Base-by-base conservation (phyloP, 2,113 vertebrate genomes). In the Sclerurus mexicanus region DNA sequence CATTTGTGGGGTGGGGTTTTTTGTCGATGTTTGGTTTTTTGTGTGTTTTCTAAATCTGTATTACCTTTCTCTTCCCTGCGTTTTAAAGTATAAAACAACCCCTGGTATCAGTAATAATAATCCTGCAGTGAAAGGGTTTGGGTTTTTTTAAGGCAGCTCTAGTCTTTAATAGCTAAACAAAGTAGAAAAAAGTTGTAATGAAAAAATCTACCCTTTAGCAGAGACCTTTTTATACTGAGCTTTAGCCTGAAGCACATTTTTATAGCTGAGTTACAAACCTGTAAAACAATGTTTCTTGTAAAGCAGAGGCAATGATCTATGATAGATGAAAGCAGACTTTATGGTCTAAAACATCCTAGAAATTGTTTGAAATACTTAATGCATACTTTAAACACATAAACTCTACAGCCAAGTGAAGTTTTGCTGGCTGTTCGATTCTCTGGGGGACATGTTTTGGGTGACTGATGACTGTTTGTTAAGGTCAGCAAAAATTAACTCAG, bases 281-380 rank as follows among this genome's bases (percentile, higher is more conserved):
- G 47, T 86, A 85, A 93, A 97, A 93, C 81, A 94, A 56, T 81
- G 77, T 82, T 95, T 94, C 96, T 89, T 90, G 71, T 94, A 91
- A 95, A 89, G 85, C 68, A 88, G 56, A 95, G 72, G 42, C 49
- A 89, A 60, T 97, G 91, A 95, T 92, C 85, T 97, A 86, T 87
- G 93, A 44, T 63, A 93, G 80, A 56, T 96, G 77, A 95, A 94
- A 91, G 68, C 80, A 93, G 86, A 76, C 64, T 95, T 96, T 86
- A 93, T 91, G 76, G 66, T 84, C 84, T 96, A 88, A 96, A 96
- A 66, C 80, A 87, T 92, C 71, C 71, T 81, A 78, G 91, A 92
- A 96, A 81, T 73, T 64, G 63, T 92, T 97, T 95, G 94, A 96
- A 97, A 95, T 95, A 92, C 80, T 80, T 92, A 89, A 95, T 87